phyloP scores from a whole-genome alignment of 35 echinoderm and acorn worm species.

The Apostichopus parvimensis region DNA sequence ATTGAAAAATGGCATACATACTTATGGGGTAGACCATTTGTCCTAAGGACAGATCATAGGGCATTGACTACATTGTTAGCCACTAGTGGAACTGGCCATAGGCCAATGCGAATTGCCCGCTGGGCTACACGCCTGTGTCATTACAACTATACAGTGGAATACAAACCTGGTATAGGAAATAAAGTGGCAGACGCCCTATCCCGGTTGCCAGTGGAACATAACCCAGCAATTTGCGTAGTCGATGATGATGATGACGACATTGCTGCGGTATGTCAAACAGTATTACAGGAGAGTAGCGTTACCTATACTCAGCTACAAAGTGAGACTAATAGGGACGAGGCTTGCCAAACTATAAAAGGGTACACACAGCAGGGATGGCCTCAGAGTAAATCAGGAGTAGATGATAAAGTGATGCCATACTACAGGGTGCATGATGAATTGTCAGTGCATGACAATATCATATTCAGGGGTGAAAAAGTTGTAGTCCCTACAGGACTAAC shows the following conservation, averaged over 20 bases:
- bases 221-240: neutral
- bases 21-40: slow-evolving; percentile 32
- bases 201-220: neutral
- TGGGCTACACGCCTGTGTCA: too few relatives aligned
- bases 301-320: neutral
- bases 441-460: slow-evolving; percentile 40
- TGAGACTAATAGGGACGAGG: neutral
- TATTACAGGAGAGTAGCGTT: neutral
- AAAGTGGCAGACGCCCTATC: too few relatives aligned
- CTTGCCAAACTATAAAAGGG: neutral
- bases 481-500: slow-evolving; percentile 50
- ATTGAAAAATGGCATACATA: slow-evolving; percentile 44
- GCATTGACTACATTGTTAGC: neutral
- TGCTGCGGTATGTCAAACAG: neutral
- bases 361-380: neutral
- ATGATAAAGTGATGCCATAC: neutral
- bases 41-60: neutral
- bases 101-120: too few relatives aligned
- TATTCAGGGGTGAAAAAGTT: slow-evolving; percentile 49
- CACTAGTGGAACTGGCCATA: too few relatives aligned
- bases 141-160: too few relatives aligned
- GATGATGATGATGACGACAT: neutral
- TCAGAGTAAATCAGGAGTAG: neutral
- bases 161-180: too few relatives aligned
- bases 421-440: slow-evolving; percentile 19